phyloP scores from a whole-genome alignment of 2,888 invertebrate species.

The Lithophane leautieri region DNA sequence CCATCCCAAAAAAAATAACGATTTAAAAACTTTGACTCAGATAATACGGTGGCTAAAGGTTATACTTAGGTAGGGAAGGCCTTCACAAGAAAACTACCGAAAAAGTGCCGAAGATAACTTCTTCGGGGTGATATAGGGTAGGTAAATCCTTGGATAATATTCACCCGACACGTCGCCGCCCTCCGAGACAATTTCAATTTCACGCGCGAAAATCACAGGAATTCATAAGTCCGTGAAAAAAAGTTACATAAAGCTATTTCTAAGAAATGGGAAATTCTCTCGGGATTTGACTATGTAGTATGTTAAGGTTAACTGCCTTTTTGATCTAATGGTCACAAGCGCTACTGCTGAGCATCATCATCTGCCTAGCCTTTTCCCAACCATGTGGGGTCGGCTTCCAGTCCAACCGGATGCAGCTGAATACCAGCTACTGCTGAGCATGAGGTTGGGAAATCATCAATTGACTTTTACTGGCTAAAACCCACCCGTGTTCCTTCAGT shows the following conservation, averaged over 20 bases:
- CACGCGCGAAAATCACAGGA: constrained; percentile 68
- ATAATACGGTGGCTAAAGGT: not conserved
- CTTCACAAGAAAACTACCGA: constrained; percentile 20
- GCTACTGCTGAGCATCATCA: too few relatives aligned
- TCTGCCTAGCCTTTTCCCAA: too few relatives aligned
- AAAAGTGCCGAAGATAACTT: constrained; percentile 38
- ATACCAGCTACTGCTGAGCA: too few relatives aligned
- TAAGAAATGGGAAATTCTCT: constrained; percentile 11
- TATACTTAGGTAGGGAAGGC: not conserved
- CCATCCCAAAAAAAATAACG: not conserved
- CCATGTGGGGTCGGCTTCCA: too few relatives aligned
- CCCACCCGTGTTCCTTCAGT: too few relatives aligned
- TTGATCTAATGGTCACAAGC: too few relatives aligned
- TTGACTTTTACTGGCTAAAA: too few relatives aligned
- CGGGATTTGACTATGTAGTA: not conserved
- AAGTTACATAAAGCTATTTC: constrained; percentile 29
- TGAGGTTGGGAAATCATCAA: too few relatives aligned
- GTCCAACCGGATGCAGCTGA: too few relatives aligned
- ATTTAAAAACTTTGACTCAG: not conserved
- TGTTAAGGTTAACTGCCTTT: too few relatives aligned
- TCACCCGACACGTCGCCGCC: constrained; percentile 40
- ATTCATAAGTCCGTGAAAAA: constrained; percentile 42
- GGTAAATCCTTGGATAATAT: constrained; percentile 64
- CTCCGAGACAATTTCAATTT: constrained; percentile 69
- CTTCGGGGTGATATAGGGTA: constrained; percentile 50